Base-by-base conservation (phyloP, 2,797 vertebrate genomes). In the Phylloscopus collybita region DNA sequence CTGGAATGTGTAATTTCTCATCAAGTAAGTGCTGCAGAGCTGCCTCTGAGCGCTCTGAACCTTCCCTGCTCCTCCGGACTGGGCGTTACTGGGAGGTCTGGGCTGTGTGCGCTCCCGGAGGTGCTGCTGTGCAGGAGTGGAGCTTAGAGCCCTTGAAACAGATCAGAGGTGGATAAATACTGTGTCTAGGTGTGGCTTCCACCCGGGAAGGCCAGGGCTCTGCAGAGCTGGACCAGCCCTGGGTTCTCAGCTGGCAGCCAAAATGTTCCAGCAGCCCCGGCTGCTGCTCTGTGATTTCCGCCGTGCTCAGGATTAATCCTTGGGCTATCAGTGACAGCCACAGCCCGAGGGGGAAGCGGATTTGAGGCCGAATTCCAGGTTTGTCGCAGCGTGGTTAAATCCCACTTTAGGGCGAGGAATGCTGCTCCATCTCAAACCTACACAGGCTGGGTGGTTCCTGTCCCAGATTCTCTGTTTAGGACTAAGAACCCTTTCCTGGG, bases 11-110 rank as follows among this genome's bases (percentile, higher is more conserved):
- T 11, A 11, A 32, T 10, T 40, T 6, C 6, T 16, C 2, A 7
- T 8, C 15, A 36, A 16, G 2, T 1, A 44, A 38, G 5, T 1
- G 20, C 32, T 12, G 54, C 10, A 4, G 17, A 25, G 4, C 19
- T 8, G 56, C 4, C 5, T 1, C 30, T 1, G 14, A 40, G 26
- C 0, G 12, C 71, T 3, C 5, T 3, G n/a, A 11, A 1, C 20
- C 0, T 25, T n/a, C 25, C 29, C 12, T 0, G 0, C 21, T 38
- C 25, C 34, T n/a, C 45, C 60, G 17, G 11, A 7, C 25, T 17
- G 45, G 47, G 40, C 5, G 40, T 15, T 17, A 6, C 54, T 11
- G 25, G 16, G 19, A 10, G 16, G 1, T 34, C 21, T 13, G 76
- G 54, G n/a, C 12, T 2, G 5, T 21, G 44, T 5, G 61, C 0